A percentile compares a stretch with the other conserved stretches of the same genome.
phyloP scores from a whole-genome alignment of 2,888 invertebrate species.

The Pristionchus exspectatus region DNA sequence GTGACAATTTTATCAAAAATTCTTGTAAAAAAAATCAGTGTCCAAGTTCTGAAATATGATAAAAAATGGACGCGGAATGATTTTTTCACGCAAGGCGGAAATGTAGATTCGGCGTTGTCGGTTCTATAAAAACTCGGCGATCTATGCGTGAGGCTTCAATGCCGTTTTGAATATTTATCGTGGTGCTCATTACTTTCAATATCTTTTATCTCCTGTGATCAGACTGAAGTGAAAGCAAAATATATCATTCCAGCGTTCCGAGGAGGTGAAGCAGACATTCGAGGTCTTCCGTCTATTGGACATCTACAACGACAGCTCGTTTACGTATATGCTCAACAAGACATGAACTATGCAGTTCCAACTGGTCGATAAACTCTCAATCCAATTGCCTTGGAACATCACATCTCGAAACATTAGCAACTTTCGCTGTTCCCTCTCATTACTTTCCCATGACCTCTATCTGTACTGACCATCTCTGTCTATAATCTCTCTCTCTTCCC shows the following conservation, averaged over 20 bases:
- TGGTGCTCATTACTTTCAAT: too few species aligned
- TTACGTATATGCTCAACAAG: constrained; percentile 5
- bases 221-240: too few species aligned
- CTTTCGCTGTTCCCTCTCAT: too few species aligned
- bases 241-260: neutral
- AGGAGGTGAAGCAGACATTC: constrained; percentile 16
- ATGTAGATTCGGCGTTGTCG: too few species aligned
- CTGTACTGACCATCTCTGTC: neutral
- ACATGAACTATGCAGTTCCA: neutral
- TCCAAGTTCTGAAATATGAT: neutral
- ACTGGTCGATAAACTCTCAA: neutral
- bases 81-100: too few species aligned
- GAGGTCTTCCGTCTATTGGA: constrained; percentile 21
- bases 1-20: neutral
- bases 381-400: neutral
- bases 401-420: neutral
- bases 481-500: neutral
- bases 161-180: too few species aligned
- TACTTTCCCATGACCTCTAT: too few species aligned
- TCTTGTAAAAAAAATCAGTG: too few species aligned
- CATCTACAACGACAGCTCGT: constrained; percentile 11
- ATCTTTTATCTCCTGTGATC: too few species aligned
- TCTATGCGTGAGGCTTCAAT: too few species aligned
- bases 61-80: too few species aligned
- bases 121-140: too few species aligned